Conservation (phyloP, 1,140 invertebrate genomes). For the Macrotrachela quadricornifera region DNA sequence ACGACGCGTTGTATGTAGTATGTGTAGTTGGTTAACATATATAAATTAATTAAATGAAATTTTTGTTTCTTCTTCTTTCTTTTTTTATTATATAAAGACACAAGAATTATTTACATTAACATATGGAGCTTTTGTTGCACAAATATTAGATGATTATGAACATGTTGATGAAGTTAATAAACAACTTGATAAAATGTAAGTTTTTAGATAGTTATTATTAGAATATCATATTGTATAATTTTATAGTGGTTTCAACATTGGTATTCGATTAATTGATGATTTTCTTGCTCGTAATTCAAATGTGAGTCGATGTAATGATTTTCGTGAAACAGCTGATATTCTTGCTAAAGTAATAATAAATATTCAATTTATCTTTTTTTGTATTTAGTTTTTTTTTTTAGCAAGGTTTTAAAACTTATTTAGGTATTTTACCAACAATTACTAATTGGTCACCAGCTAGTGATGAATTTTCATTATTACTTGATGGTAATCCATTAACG, state of each 20-base stretch:
- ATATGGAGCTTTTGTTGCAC: slow-evolving; percentile 85
- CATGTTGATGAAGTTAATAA: slow-evolving; percentile 63
- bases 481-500: slow-evolving; percentile 67
- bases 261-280: slow-evolving; percentile 84
- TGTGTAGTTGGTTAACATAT: too few species aligned
- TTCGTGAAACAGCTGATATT: slow-evolving; percentile 88
- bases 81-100: too few species aligned
- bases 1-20: too few species aligned
- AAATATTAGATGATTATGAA: slow-evolving; percentile 88
- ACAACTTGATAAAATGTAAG: slow-evolving; percentile 37
- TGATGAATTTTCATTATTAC: slow-evolving; percentile 84
- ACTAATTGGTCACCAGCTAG: slow-evolving; percentile 75
- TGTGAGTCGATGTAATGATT: slow-evolving; percentile 68
- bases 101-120: slow-evolving; percentile 77
- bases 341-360: slow-evolving; percentile 67
- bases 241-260: slow-evolving; percentile 97
- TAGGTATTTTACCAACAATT: slow-evolving; percentile 67
- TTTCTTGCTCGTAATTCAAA: slow-evolving; percentile 68
- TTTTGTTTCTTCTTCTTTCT: too few species aligned
- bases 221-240: too few species aligned
- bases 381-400: too few species aligned
- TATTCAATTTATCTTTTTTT: too few species aligned
- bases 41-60: too few species aligned
- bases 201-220: too few species aligned
- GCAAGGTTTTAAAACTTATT: slow-evolving; percentile 61